Evolutionary conservation across 2,888 invertebrate species (phyloP), one percentile per base, ranked within the genome.

Genomic region (Synergus gifuensis): DNA sequence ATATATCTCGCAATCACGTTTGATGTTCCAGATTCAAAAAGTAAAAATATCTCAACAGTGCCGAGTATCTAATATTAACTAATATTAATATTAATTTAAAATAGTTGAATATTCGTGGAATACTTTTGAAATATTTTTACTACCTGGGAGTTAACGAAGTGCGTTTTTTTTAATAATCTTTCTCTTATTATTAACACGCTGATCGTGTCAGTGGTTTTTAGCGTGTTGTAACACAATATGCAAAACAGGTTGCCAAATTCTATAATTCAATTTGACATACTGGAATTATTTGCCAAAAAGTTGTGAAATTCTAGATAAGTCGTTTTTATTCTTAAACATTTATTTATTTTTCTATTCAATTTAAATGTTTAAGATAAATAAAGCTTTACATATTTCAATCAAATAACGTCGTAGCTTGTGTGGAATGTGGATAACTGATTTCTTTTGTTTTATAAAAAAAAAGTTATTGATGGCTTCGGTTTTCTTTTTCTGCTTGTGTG

Each of bases 1-100:
- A 58, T 73, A 54, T 73, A 73, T 73, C 54, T 54, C 73, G 73
- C 62, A 62, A 14, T 28, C 22, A 62, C 22, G 28, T 28, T 22
- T 62, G 62, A 62, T 62, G 28, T 54, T 73, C 54, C 49, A 54
- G n/a, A n/a, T n/a, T 36, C 54, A 18, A 7, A 12, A 16, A n/a
- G 54, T 46, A 22, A 73, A 54, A 40, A 54, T 54, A 58, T 36
- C 16, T 36, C 16, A 22, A 7, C 22, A 14, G 62, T 62, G 62
- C 2, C 28, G 36, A 36, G 36, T 36, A 36, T 36, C 36, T 36
- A 36, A 36, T 36, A 36, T 36, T 36, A 36, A 36, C 36, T 36
- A 36, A 5, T 36, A 36, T 36, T 36, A 36, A 36, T 28, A 12
- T 62, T 18, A 22, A 22, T 8, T 60, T 28, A 3, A 62, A 12